Percentiles rank a stretch among this genome's conserved stretches.
These are phyloP conservation scores for Brassicogethes aeneus DNA, from an alignment of 2,888 invertebrate genomes.

Conservation along the genomic window DNA sequence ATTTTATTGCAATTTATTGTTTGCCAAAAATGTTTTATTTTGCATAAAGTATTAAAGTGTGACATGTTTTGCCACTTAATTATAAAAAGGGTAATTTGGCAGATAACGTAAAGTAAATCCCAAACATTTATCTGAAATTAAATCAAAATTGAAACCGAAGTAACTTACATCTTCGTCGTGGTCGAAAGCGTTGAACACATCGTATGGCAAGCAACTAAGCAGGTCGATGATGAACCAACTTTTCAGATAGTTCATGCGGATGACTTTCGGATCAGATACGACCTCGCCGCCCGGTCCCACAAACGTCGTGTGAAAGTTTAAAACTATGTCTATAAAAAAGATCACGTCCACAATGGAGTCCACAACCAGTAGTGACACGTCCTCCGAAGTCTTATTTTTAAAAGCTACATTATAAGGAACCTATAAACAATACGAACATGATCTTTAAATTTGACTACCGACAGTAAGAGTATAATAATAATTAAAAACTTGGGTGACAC, in stretches of 20 bases:
- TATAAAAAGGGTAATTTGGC: no score
- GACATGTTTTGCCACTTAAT: no score
- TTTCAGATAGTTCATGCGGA: constrained; percentile 97
- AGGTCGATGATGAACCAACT: constrained; percentile 99
- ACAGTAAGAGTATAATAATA: no score
- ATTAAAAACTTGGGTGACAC: no score
- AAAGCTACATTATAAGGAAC: constrained; percentile 98
- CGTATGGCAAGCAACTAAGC: constrained; percentile 97
- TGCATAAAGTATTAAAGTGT: no score
- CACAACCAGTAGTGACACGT: constrained; percentile 88
- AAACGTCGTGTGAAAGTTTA: constrained; percentile 99
- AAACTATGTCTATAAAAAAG: constrained; percentile 99
- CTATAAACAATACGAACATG: constrained; percentile 7
- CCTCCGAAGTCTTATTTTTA: constrained; percentile 97
- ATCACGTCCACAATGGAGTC: constrained; percentile 99
- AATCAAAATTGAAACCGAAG: no score
- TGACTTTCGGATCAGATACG: constrained; percentile 97
- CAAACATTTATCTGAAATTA: no score
- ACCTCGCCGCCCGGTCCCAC: constrained; percentile 95
- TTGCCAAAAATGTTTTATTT: no score
- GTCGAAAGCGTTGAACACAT: constrained; percentile 99
- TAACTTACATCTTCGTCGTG: constrained; percentile 89
- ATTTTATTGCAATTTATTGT: no score
- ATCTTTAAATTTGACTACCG: not conserved
- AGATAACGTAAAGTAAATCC: no score